These are phyloP conservation scores for Oasisia sp. DNA, from an alignment of 2,888 invertebrate species.

Conservation along the genomic window DNA sequence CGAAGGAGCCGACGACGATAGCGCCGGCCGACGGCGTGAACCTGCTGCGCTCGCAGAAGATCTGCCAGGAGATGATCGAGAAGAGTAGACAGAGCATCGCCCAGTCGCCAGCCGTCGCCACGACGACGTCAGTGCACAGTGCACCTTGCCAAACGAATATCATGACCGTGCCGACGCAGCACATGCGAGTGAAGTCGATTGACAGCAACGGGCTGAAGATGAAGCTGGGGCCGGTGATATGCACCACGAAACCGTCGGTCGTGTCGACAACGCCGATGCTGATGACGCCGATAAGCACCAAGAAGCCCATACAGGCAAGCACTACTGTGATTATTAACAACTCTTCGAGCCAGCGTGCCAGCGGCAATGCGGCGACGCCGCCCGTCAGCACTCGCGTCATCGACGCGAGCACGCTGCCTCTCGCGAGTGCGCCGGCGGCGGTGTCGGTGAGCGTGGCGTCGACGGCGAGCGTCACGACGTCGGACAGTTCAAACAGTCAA, in stretches of 20 bases:
- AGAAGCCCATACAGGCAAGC: not conserved
- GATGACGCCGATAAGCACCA: not conserved
- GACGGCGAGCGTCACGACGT: not conserved
- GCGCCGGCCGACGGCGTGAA: conserved; percentile 72
- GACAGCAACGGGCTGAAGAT: conserved; percentile 23
- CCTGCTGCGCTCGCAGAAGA: conserved; percentile 92
- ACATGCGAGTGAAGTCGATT: conserved; percentile 23
- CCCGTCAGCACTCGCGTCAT: not conserved
- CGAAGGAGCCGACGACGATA: conserved; percentile 20
- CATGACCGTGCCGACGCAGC: conserved; percentile 17
- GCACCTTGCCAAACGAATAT: conserved; percentile 5
- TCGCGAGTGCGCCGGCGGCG: not conserved
- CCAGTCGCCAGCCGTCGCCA: not conserved
- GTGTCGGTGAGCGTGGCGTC: not conserved
- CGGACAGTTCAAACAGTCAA: not conserved
- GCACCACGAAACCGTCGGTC: not conserved
- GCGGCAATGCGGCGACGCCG: not conserved
- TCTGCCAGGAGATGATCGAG: conserved; percentile 81
- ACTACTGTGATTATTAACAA: not conserved
- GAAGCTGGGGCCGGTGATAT: conserved; percentile 23
- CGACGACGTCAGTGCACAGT: conserved; percentile 19
- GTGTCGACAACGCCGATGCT: not conserved
- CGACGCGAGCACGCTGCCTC: not conserved
- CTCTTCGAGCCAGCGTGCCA: not conserved
- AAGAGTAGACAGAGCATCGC: conserved; percentile 72